Base-by-base conservation (phyloP, 2,888 invertebrate genomes). In the Phytoseiulus persimilis region DNA sequence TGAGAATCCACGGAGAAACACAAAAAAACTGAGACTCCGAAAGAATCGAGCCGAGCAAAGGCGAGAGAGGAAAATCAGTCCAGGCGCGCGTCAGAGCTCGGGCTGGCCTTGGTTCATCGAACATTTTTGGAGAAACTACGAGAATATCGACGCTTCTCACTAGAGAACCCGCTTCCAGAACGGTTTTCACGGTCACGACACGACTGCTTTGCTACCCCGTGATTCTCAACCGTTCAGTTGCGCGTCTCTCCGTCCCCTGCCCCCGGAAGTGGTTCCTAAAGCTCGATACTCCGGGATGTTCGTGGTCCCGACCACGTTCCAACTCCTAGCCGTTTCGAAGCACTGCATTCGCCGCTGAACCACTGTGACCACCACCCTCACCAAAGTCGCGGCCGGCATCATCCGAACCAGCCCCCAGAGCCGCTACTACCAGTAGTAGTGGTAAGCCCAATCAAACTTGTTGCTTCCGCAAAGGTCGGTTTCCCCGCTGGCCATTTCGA, bases 401-500 rank as follows among this genome's bases (percentile, higher is more conserved):
- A 65, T 65, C 65, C 18, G 1, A 65, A 28, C 65, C 18, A 65
- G 5, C 65, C 28, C 5, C 18, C 65, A 18, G 11, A 65, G 28
- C 65, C 18, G 28, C 65, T 65, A 28, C 65, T 65, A 28, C 65
- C 18, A 11, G 9, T 46, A 65, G 23, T 65, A 65, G 65, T 65
- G 65, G 65, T 65, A 65, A 65, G 65, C 65, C 65, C 65, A 65
- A 65, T 65, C 65, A 65, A 65, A 65, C 65, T 65, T 65, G 65
- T 65, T 65, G 65, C 65, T 65, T 65, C 65, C 65, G 28, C 65
- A 65, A 65, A 65, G 65, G 65, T 65, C 65, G 65, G 65, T 65
- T 65, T 28, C 65, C 65, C 65, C 65, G 65, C 39, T 39, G 39
- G 39, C 65, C 65, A 65, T 65, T 65, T 28, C 65, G 65, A 65